Percentiles rank a stretch among this genome's conserved stretches.
Conservation (phyloP, 2,888 invertebrate species). For the Scelioninae gen. 1 region DNA sequence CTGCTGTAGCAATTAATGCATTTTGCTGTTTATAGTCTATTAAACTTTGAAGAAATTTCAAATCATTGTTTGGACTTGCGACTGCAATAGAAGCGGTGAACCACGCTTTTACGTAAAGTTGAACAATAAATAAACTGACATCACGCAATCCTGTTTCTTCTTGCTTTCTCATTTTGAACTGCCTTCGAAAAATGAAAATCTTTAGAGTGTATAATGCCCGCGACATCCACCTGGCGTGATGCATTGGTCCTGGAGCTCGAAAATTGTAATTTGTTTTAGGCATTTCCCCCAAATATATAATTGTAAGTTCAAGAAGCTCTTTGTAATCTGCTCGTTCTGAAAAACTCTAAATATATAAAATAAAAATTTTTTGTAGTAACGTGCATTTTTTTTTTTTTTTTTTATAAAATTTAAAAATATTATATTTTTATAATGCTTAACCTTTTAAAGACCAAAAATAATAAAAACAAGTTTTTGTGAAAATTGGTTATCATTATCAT, state of each 20-base stretch:
- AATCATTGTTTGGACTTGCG: slow-evolving; percentile 20
- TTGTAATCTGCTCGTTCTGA: too few species aligned
- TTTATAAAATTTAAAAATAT: not conserved
- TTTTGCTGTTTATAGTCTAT: not conserved
- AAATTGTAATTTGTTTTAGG: slow-evolving; percentile 26
- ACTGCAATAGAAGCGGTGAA: slow-evolving; percentile 4
- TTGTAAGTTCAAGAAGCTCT: too few species aligned
- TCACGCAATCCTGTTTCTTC: not conserved
- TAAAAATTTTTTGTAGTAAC: too few species aligned
- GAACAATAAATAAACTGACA: slow-evolving; percentile 14
- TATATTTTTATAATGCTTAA: too few species aligned
- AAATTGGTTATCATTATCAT: too few species aligned
- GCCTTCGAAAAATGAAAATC: slow-evolving; percentile 24
- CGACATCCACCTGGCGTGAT: slow-evolving; percentile 32
- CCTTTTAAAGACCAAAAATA: too few species aligned
- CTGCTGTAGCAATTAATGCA: not conserved
- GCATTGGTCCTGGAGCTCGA: slow-evolving; percentile 24
- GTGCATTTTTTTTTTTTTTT: not conserved
- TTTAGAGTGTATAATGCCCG: slow-evolving; percentile 20
- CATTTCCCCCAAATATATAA: slow-evolving; percentile 22
- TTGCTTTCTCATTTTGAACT: slow-evolving; percentile 11
- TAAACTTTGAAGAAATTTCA: slow-evolving; percentile 2
- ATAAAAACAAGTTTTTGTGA: too few species aligned
- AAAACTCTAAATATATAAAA: too few species aligned
- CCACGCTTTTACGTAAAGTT: slow-evolving; percentile 20